Base-by-base conservation (phyloP, 2,888 invertebrate species). In the Ophion ellenae region DNA sequence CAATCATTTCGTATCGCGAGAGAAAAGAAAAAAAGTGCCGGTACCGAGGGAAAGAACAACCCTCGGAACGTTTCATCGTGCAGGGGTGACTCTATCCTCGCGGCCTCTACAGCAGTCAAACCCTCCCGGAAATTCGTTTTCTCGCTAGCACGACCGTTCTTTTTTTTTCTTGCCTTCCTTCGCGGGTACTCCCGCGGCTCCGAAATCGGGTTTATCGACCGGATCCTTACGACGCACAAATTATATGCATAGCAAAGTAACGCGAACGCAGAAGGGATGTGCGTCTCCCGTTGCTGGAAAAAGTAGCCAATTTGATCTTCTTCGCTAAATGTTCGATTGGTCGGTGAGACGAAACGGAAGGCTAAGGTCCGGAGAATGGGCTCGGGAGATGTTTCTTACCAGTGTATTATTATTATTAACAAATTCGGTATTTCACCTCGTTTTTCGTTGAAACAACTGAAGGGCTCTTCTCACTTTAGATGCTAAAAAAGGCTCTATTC, bases 181-280 rank as follows among this genome's bases (percentile, higher is more conserved):
- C 77, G 59, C 77, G 32, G 74, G 64, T 71, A 61, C 69, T 80
- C 74, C 57, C 85, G 79, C 73, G 77, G 47, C 76, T 80, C 77
- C 40, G 66, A 77, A 83, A 83, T 83, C 81, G 81, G 78, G 40
- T 86, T 86, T 86, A 86, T 86, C 86, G 86, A 78, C 86, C 81
- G 86, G 78, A 83, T 86, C 83, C 77, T 86, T 73, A 78, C 83
- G 74, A 83, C 78, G 78, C 77, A 81, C 86, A 77, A 86, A 86
- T 83, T 86, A 83, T 78, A 86, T 86, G 77, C 83, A 83, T 81
- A 83, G 69, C 73, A 69, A 32, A 63, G 77, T 71, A 66, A 73
- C 47, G 24, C 61, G 69, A 20, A 53, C 67, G 64, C 28, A 36
- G 11, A n/a, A 24, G 14, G 24, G 61, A 9, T 17, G 11, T 11